Evolutionary conservation across 1,140 invertebrate genomes (phyloP).

Genomic region (Holcopasites calliopsidis): DNA sequence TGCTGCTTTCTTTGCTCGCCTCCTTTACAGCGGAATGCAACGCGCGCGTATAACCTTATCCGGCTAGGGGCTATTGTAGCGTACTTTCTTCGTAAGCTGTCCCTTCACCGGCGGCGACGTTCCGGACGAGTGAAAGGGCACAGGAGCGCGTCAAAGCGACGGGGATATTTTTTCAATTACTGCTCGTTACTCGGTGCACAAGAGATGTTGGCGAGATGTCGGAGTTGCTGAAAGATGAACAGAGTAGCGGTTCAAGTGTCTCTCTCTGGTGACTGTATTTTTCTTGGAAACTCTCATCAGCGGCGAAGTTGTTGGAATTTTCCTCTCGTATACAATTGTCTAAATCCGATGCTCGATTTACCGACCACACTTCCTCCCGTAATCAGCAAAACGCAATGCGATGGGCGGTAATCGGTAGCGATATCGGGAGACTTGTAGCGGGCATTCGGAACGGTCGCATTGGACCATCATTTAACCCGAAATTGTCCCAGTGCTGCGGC

Average conservation of each 20-base stretch:
- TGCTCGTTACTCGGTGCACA: background rate
- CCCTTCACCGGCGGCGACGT: background rate
- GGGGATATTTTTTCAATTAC: conserved; percentile 33
- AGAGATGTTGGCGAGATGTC: background rate
- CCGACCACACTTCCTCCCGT: background rate
- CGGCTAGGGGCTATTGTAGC: background rate
- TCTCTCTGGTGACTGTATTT: background rate
- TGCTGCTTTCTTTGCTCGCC: background rate
- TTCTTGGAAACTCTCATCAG: background rate
- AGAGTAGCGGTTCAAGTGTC: too few species aligned
- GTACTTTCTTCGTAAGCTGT: background rate
- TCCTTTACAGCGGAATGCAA: too few species aligned
- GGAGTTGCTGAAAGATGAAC: background rate
- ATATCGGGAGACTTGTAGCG: conserved; percentile 8
- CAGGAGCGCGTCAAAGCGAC: conserved; percentile 5
- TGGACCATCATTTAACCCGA: conserved; percentile 14
- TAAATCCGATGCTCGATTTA: too few species aligned
- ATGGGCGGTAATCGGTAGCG: background rate
- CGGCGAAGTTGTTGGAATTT: too few species aligned
- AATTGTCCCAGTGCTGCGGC: conserved; percentile 6
- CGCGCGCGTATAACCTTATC: background rate
- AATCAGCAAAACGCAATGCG: background rate
- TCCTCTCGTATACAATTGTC: too few species aligned
- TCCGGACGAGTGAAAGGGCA: background rate
- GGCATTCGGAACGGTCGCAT: conserved; percentile 3